Evolutionary conservation across 2,888 invertebrate genomes (phyloP), one percentile per base, ranked within the genome.

Genomic region (Frankliniella fusca): DNA sequence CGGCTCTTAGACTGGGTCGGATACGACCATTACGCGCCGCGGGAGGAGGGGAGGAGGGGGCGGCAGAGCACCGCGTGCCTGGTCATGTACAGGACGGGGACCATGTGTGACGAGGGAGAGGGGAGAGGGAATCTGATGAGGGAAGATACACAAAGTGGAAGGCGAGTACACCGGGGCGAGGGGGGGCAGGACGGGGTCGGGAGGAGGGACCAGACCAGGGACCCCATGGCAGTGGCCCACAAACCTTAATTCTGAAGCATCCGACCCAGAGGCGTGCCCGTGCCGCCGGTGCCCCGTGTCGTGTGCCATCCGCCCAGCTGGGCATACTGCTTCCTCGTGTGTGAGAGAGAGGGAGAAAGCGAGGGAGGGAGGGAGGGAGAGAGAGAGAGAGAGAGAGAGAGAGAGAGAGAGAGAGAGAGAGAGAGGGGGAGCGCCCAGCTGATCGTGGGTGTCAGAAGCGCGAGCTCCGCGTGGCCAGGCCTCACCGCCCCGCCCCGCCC

Each of bases 191-290:
- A 9, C 54, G 54, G 54, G 18, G 61, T 18, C 20, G 61, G 15
- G 61, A n/a, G 61, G 11, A n/a, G n/a, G n/a, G n/a, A n/a, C n/a
- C n/a, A n/a, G 15, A 18, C 61, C 61, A n/a, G 61, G 61, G 61
- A 20, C 61, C 61, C 61, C 15, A n/a, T 27, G 70, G 70, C 70
- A 76, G 27, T 76, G 70, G 70, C 70, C 70, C 70, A 76, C 70
- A 76, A 76, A 76, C 70, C 70, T 76, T 76, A 76, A 76, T 76
- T 76, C 70, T 27, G 70, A n/a, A 18, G 61, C 61, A 61, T 38
- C 38, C 38, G 38, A 38, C 38, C 38, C 38, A 38, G 38, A 38
- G 38, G 38, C 38, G 38, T 38, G 38, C 38, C 38, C 38, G 38
- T 38, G 38, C 38, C 38, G 38, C 38, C 38, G 3, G 38, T 38